Evolutionary conservation across 2,113 vertebrate species (phyloP), one percentile per base, ranked within the genome.

Genomic region (Pygoscelis adeliae): DNA sequence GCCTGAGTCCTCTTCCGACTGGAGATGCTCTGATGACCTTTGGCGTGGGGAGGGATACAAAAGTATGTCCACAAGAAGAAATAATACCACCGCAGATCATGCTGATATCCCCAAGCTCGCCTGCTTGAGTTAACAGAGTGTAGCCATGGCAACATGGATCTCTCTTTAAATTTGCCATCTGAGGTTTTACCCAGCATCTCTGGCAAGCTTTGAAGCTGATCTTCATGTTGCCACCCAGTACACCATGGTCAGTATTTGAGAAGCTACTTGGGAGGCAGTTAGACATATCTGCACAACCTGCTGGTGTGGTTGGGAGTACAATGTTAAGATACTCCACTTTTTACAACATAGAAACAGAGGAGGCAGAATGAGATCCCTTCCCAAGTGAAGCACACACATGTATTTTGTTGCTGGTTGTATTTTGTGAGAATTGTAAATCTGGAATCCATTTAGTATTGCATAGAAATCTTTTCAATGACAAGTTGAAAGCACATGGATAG

Each of bases 101-200:
- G 2, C 9, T 2, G 17, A 77, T 23, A 40, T 65, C 40, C 19
- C 55, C 53, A 42, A 70, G 32, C 32, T 62, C 1, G 5, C 25
- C 58, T 91, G 13, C 42, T 91, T 91, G 47, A 93, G 38, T 74
- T 92, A 89, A 62, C 10, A n/a, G 27, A 59, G 17, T 19, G 69
- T 95, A 89, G 50, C 18, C 81, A 91, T 91, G 89, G 93, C 30
- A 47, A 96, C 89, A 47, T 70, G 46, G 32, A 78, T 84, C 20
- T 53, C 13, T 88, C 30, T 55, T 71, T 80, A 66, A 83, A 89
- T 89, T 95, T 87, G 46, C 56, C 58, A 58, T 88, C 40, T 82
- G 71, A 93, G 38, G n/a, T 42, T 55, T 91, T 74, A 74, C 20
- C 26, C 42, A 76, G 49, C 14, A 62, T 42, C 65, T 80, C 38